Percentiles rank a stretch among this genome's conserved stretches.
These are phyloP conservation scores for Himalopsyche japonica DNA, from an alignment of 2,888 invertebrate genomes.

Conservation along the genomic window DNA sequence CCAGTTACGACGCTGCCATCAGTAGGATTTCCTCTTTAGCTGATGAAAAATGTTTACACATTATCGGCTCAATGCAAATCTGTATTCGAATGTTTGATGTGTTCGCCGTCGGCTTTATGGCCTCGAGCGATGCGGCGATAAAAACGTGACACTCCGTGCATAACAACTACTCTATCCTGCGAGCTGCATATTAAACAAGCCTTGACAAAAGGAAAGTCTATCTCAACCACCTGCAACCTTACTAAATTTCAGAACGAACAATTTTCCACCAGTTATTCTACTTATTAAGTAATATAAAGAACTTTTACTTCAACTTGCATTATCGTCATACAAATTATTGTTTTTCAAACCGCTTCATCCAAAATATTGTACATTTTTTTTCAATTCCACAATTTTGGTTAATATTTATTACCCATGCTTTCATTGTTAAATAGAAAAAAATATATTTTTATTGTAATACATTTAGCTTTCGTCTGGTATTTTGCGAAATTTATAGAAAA, in stretches of 20 bases:
- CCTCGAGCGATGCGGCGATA: slow-evolving; percentile 26
- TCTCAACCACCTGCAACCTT: neutral
- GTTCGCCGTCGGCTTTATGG: slow-evolving; percentile 33
- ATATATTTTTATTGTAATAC: too few species aligned
- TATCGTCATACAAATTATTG: too few species aligned
- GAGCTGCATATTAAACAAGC: neutral
- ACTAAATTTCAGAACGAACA: neutral
- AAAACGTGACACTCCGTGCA: slow-evolving; percentile 32
- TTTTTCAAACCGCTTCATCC: too few species aligned
- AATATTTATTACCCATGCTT: too few species aligned
- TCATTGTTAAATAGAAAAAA: too few species aligned
- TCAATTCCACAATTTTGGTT: too few species aligned
- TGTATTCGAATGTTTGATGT: slow-evolving; percentile 40
- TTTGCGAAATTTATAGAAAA: too few species aligned
- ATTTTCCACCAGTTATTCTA: neutral
- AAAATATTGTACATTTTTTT: too few species aligned
- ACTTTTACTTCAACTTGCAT: too few species aligned
- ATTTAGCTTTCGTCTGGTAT: too few species aligned
- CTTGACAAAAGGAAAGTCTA: slow-evolving; percentile 1
- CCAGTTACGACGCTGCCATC: neutral
- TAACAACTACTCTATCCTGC: slow-evolving; percentile 14
- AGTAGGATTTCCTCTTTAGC: slow-evolving; percentile 12
- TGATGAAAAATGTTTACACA: slow-evolving; percentile 38
- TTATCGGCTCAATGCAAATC: slow-evolving; percentile 39
- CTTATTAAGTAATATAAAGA: neutral